Percentiles rank a stretch among this genome's conserved stretches.
Evolutionary conservation across 2,797 vertebrate species (phyloP).

Genomic region (Protonibea diacanthus): DNA sequence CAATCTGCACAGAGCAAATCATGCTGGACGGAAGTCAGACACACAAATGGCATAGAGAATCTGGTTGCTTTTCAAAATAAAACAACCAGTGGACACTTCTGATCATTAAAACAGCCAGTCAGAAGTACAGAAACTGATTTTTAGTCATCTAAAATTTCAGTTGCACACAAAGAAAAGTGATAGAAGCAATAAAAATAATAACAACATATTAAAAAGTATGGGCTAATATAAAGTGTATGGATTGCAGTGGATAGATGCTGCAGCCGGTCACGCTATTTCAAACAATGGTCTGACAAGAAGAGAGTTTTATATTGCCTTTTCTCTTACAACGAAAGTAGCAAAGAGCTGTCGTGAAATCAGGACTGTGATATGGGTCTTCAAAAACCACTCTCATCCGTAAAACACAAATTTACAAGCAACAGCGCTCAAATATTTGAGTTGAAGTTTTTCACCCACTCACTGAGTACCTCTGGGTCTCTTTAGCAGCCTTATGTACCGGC

Average conservation of each 20-base stretch:
- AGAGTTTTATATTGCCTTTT: background rate
- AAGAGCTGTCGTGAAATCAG: background rate
- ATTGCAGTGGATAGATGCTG: background rate
- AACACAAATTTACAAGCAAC: background rate
- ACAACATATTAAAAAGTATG: background rate
- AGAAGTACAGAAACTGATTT: background rate
- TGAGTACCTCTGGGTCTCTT: slow-evolving; percentile 24
- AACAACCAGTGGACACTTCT: no score
- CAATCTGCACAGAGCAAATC: no score
- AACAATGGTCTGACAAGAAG: background rate
- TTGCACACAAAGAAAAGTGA: no score
- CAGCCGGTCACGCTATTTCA: background rate
- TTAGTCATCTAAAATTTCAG: background rate
- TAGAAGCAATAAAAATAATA: background rate
- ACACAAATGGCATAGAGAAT: no score
- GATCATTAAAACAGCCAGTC: no score
- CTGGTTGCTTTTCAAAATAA: no score
- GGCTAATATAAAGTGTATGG: no score
- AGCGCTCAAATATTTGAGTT: slow-evolving; percentile 14
- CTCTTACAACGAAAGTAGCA: background rate
- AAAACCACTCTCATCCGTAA: background rate
- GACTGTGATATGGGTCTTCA: background rate
- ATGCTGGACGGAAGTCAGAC: no score
- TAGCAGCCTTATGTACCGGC: slow-evolving; percentile 18
- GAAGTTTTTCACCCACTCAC: slow-evolving; percentile 9